Percentiles rank a stretch among this genome's conserved stretches.
Conservation (phyloP, 1,140 invertebrate species). For the Drosophila funebris region DNA sequence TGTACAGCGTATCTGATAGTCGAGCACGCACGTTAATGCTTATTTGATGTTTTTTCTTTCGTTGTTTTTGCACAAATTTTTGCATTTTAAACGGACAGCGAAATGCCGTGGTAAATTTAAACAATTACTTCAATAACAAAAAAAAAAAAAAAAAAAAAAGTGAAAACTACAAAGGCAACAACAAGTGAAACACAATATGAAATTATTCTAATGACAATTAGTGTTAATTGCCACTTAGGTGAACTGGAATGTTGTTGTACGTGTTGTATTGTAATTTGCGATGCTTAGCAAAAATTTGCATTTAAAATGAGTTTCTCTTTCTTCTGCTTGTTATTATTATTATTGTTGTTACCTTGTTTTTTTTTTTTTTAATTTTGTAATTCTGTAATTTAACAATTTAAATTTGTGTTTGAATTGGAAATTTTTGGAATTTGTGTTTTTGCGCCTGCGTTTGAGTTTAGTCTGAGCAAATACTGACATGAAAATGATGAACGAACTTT, state of each 20-base stretch:
- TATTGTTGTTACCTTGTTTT: slow-evolving; percentile 12
- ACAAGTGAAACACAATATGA: slow-evolving; percentile 61
- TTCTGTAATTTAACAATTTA: slow-evolving; percentile 37
- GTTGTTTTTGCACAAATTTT: slow-evolving; percentile 42
- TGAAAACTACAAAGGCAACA: slow-evolving; percentile 35
- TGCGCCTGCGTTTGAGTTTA: slow-evolving; percentile 14
- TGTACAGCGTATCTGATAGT: slow-evolving; percentile 9
- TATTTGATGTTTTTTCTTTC: not conserved
- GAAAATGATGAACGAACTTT: slow-evolving; percentile 60
- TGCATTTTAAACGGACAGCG: slow-evolving; percentile 74
- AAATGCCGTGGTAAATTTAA: slow-evolving; percentile 74
- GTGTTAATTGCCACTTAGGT: slow-evolving; percentile 80
- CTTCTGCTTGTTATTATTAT: slow-evolving; percentile 30
- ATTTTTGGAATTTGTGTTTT: slow-evolving; percentile 10
- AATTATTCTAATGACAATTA: slow-evolving; percentile 82
- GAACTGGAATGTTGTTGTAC: slow-evolving; percentile 48
- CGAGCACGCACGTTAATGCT: not conserved
- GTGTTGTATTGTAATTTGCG: slow-evolving; percentile 61
- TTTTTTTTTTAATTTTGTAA: slow-evolving; percentile 31
- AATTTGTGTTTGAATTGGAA: slow-evolving; percentile 16
- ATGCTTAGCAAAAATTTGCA: slow-evolving; percentile 69
- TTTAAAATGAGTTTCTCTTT: slow-evolving; percentile 72
- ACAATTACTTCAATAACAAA: slow-evolving; percentile 65
- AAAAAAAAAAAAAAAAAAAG: slow-evolving; percentile 22
- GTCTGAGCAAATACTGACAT: slow-evolving; percentile 68